phyloP scores from a whole-genome alignment of 2,797 vertebrate genomes.

The Spea hammondii region DNA sequence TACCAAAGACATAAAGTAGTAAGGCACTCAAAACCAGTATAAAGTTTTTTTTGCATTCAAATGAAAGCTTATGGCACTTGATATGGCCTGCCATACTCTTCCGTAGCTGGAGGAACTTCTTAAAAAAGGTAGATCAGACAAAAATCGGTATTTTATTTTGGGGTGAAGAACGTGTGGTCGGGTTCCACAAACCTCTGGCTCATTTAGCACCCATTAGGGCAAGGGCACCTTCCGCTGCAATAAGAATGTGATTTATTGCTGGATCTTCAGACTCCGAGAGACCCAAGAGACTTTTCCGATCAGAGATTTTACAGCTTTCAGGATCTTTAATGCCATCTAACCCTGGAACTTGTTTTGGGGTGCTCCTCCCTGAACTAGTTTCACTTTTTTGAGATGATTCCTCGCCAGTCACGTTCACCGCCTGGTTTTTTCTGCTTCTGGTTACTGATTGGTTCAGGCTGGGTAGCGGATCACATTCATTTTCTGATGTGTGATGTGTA shows the following conservation, averaged over 20 bases:
- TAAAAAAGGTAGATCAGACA: constrained; percentile 29
- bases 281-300: constrained; percentile 55
- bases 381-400: constrained; percentile 59
- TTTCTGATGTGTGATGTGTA: constrained; percentile 69
- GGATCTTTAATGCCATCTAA: constrained; percentile 53
- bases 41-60: constrained; percentile 59
- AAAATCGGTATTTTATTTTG: constrained; percentile 32
- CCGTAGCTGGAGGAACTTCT: constrained; percentile 35
- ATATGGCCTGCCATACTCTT: constrained; percentile 56
- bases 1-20: constrained; percentile 88
- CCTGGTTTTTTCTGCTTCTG: constrained; percentile 71
- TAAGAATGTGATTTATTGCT: constrained; percentile 71
- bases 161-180: neutral
- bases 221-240: constrained; percentile 67
- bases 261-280: constrained; percentile 71
- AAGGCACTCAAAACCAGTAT: constrained; percentile 89
- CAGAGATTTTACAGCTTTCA: constrained; percentile 52
- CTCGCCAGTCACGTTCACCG: constrained; percentile 35
- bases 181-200: constrained; percentile 54
- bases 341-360: constrained; percentile 41
- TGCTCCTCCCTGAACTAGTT: neutral
- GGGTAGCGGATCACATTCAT: constrained; percentile 57
- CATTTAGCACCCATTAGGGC: constrained; percentile 81
- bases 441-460: constrained; percentile 54
- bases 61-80: constrained; percentile 77